A percentile compares a stretch with the other conserved stretches of the same genome.
Evolutionary conservation across 53 echinoderm and acorn worm species (phyloP).

Genomic region (Arbacia lixula): DNA sequence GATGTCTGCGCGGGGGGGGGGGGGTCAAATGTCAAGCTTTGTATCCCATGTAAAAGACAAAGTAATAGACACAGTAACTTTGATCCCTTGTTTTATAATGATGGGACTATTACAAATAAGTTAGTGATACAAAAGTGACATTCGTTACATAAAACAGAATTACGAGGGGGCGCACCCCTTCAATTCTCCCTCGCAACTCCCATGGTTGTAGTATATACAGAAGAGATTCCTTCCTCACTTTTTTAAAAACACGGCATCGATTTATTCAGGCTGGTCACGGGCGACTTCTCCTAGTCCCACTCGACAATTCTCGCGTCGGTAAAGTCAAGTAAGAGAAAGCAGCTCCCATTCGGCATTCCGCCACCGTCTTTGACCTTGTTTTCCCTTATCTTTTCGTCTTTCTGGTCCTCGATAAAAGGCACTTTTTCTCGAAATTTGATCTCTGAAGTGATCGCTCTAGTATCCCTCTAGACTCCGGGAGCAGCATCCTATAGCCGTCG

Average conservation of each 20-base stretch:
- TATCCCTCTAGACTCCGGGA: conserved; percentile 7
- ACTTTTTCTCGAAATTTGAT: conserved; percentile 48
- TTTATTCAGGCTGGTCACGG: conserved; percentile 50
- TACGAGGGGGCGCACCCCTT: too few relatives aligned
- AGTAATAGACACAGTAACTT: too few relatives aligned
- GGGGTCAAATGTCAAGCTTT: too few relatives aligned
- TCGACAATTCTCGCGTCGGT: conserved; percentile 21
- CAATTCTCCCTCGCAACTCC: too few relatives aligned
- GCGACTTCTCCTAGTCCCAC: conserved; percentile 40
- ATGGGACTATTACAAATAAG: too few relatives aligned
- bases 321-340: conserved; percentile 32
- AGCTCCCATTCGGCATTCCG: conserved; percentile 31
- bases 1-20: too few relatives aligned
- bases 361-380: conserved; percentile 40
- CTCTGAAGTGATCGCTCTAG: conserved; percentile 29
- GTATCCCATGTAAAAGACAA: too few relatives aligned
- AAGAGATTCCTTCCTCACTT: too few relatives aligned
- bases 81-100: too few relatives aligned
- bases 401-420: conserved; percentile 38
- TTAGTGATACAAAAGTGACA: too few relatives aligned
- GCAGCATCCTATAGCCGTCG: conserved; percentile 1
- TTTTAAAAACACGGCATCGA: conserved; percentile 25
- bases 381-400: conserved; percentile 39
- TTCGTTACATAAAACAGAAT: too few relatives aligned
- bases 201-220: too few relatives aligned